A percentile compares a stretch with the other conserved stretches of the same genome.
These are phyloP conservation scores for Salminus brasiliensis DNA, from an alignment of 2,113 vertebrate species.

Conservation along the genomic window DNA sequence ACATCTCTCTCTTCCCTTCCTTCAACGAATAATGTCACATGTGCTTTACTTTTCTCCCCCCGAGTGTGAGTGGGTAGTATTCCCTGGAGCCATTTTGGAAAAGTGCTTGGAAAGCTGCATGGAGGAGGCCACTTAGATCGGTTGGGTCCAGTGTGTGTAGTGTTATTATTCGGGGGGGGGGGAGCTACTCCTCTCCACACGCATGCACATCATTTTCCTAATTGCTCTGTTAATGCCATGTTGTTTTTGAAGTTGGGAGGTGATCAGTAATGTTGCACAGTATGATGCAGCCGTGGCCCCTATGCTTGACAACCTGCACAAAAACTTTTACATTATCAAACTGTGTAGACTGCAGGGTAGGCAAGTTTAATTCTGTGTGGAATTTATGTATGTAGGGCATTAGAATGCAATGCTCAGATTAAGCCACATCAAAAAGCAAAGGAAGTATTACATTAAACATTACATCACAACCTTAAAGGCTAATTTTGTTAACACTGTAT, in stretches of 20 bases:
- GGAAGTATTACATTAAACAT: too few relatives aligned
- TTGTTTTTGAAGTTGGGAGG: constrained; percentile 34
- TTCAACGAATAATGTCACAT: constrained; percentile 44
- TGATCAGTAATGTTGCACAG: constrained; percentile 18
- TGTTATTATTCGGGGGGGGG: constrained; percentile 17
- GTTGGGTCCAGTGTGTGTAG: constrained; percentile 2
- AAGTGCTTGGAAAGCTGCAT: constrained; percentile 42
- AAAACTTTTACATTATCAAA: constrained; percentile 19
- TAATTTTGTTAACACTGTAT: too few relatives aligned
- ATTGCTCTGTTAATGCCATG: constrained; percentile 21
- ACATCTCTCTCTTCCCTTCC: constrained; percentile 43
- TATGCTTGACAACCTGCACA: too few relatives aligned
- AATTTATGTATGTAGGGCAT: too few relatives aligned
- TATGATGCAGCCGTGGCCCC: background rate
- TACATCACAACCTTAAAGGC: too few relatives aligned
- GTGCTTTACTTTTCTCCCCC: constrained; percentile 7
- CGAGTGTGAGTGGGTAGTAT: constrained; percentile 47
- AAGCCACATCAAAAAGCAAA: too few relatives aligned
- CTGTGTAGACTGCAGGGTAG: background rate
- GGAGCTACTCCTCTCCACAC: background rate
- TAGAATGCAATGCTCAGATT: too few relatives aligned
- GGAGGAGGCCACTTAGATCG: constrained; percentile 31
- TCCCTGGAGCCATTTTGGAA: constrained; percentile 48
- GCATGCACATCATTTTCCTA: background rate
- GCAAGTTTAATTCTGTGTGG: background rate